Base-by-base conservation (phyloP, 1,140 invertebrate species). In the Euglossa dilemma region DNA sequence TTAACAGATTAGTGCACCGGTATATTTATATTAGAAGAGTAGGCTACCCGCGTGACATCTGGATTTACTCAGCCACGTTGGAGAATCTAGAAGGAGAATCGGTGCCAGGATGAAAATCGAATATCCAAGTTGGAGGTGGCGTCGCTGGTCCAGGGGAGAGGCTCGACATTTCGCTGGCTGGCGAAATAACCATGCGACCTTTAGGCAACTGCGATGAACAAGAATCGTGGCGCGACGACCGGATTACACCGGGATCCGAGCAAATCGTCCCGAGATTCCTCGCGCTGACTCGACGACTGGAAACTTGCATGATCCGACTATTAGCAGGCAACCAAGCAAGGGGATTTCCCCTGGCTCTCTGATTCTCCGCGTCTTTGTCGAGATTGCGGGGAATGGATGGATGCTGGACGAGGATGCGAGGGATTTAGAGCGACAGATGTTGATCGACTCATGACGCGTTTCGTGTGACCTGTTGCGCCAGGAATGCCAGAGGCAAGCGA, bases 131-230 rank as follows among this genome's bases (percentile, higher is more conserved):
- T 23, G n/a, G n/a, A n/a, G n/a, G n/a, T n/a, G n/a, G n/a, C n/a
- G n/a, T n/a, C n/a, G n/a, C n/a, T 28, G 57, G 64, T 8, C 63
- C 25, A 56, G 36, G 80, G 72, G 72, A 76, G 80, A 82, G 77
- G 69, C 69, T 80, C 83, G 83, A 84, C 83, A 80, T 84, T 84
- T 84, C 77, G 63, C 69, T 56, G 61, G 54, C 67, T 64, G 73
- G 74, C 50, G 75, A 83, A 80, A 70, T 52, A 45, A 36, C 76
- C 50, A 43, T 16, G 43, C 69, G 83, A 84, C 83, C 83, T 84
- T 84, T 84, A 80, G 67, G 16, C 81, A n/a, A 20, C 54, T 14
- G 47, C 59, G 56, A 25, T 28, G 45, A 77, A 47, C 56, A 56
- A 74, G 71, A 74, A 36, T 18, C 23, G n/a, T 25, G 43, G 54